These are phyloP conservation scores for Nycticryphes semicollaris DNA, from an alignment of 2,113 vertebrate species.

Conservation along the genomic window DNA sequence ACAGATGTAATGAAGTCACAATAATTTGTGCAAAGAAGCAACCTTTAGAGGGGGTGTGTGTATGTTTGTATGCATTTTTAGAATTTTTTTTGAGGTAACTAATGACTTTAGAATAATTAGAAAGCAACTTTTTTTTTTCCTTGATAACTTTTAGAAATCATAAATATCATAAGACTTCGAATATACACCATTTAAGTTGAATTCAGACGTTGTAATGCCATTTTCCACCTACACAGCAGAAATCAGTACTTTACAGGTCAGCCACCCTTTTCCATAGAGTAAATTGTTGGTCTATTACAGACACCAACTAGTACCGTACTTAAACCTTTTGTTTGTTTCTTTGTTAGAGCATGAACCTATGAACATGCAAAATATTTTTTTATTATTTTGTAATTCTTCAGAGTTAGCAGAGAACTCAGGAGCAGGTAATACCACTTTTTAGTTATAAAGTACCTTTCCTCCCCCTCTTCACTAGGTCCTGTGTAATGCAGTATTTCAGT, in stretches of 20 bases:
- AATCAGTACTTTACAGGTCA: background rate
- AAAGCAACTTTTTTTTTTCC: background rate
- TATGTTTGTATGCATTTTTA: background rate
- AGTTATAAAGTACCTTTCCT: background rate
- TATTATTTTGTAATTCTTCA: background rate
- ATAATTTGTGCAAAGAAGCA: background rate
- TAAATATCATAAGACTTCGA: background rate
- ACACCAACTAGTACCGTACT: background rate
- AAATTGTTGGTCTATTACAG: background rate
- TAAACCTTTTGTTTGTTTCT: background rate
- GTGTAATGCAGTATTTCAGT: background rate
- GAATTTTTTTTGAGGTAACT: background rate
- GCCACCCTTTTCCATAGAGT: background rate
- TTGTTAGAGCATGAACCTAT: background rate
- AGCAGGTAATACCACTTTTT: background rate
- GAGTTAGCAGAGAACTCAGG: background rate
- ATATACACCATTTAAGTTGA: background rate
- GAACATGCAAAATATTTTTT: background rate
- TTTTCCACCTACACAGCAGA: background rate
- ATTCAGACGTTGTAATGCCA: background rate
- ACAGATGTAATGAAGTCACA: background rate
- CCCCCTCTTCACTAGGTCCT: background rate
- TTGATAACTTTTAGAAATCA: background rate
- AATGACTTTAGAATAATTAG: background rate
- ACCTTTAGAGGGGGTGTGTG: rapidly evolving